Percentiles rank a stretch among this genome's conserved stretches.
Evolutionary conservation across 2,888 invertebrate genomes (phyloP).

Genomic region (Lasioglossum lativentre): DNA sequence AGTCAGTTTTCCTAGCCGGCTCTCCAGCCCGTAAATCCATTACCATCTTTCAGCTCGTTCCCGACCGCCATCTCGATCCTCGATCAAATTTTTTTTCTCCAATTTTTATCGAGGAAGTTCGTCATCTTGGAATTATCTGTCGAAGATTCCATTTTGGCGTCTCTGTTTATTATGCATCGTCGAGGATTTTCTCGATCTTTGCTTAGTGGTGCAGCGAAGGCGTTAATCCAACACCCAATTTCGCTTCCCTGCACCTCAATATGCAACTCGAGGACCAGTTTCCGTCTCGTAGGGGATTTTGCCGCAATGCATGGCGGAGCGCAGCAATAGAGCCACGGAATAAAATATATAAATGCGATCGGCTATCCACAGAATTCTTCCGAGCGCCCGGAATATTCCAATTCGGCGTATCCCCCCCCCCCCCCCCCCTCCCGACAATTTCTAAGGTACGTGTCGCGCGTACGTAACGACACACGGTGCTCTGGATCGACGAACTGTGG

Average conservation of each 20-base stretch:
- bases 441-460: slow-evolving; percentile 13
- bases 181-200: not conserved
- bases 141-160: not conserved
- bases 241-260: not conserved
- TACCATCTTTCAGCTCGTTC: not conserved
- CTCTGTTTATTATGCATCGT: not conserved
- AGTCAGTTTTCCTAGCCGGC: not conserved
- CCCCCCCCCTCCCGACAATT: not conserved
- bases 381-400: not conserved
- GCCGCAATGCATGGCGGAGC: not conserved
- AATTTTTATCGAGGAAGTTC: not conserved
- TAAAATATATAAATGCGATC: not conserved
- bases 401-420: not conserved
- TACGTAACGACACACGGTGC: not conserved
- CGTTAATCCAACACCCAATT: slow-evolving; percentile 7
- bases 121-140: not conserved
- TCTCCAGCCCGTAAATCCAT: not conserved
- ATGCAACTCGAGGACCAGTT: not conserved
- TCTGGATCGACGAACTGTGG: not conserved
- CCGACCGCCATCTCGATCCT: not conserved
- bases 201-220: not conserved
- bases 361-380: not conserved
- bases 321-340: not conserved
- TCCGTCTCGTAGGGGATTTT: not conserved
- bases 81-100: not conserved